Evolutionary conservation across 2,888 invertebrate genomes (phyloP).

Genomic region (Oxyteleia sp.): DNA sequence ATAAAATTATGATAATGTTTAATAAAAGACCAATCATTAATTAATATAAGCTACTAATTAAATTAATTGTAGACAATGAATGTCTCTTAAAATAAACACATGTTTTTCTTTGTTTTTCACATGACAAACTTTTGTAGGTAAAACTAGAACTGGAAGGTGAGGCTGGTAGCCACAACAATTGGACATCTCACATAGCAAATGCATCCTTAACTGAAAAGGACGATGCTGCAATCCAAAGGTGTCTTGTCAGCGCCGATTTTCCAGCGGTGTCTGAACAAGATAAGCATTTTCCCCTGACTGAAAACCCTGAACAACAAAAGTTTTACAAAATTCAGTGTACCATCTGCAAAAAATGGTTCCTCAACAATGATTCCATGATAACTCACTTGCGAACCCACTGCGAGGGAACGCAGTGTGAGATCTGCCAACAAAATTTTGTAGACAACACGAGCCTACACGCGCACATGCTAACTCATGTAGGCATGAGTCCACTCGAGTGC

Average conservation of each 20-base stretch:
- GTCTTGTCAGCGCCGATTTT: slow-evolving; percentile 76
- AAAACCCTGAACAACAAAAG: slow-evolving; percentile 79
- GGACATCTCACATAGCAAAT: slow-evolving; percentile 82
- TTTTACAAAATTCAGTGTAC: slow-evolving; percentile 86
- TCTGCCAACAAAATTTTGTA: slow-evolving; percentile 83
- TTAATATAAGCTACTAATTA: too few relatives aligned
- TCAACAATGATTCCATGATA: slow-evolving; percentile 86
- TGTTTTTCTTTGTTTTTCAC: too few relatives aligned
- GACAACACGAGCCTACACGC: slow-evolving; percentile 82
- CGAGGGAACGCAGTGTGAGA: slow-evolving; percentile 82
- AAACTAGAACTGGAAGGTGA: slow-evolving; percentile 85
- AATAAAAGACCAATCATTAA: too few relatives aligned
- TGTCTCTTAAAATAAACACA: too few relatives aligned
- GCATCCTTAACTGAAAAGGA: slow-evolving; percentile 82
- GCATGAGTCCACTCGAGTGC: slow-evolving; percentile 84
- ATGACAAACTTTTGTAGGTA: too few relatives aligned
- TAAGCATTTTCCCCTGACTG: slow-evolving; percentile 62
- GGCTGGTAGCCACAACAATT: slow-evolving; percentile 82
- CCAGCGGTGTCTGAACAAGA: slow-evolving; percentile 53
- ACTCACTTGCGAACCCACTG: slow-evolving; percentile 84
- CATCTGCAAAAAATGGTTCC: slow-evolving; percentile 86
- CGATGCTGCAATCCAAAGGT: slow-evolving; percentile 81
- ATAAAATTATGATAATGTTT: too few relatives aligned
- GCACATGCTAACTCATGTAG: slow-evolving; percentile 85
- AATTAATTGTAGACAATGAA: too few relatives aligned